Conservation (phyloP, 1,140 invertebrate species). For the Drosophila quadrilineata region DNA sequence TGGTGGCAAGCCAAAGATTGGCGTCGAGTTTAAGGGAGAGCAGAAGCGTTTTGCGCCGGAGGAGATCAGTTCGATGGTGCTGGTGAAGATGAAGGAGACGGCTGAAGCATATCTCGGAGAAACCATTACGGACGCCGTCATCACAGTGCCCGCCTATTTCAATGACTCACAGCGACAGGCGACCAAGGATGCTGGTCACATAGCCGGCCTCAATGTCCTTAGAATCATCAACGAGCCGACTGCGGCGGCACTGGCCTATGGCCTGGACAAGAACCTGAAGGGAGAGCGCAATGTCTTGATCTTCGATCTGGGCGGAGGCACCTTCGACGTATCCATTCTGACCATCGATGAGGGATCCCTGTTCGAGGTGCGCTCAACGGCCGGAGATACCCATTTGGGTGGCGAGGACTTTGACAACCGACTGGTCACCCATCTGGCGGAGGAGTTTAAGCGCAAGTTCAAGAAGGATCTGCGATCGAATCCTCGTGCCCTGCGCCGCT, state of each 20-base stretch:
- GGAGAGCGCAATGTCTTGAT: conserved; percentile 89
- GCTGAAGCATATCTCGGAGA: conserved; percentile 89
- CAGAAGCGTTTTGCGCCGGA: conserved; percentile 88
- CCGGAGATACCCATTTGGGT: conserved; percentile 88
- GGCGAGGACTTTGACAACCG: conserved; percentile 91
- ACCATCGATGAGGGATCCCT: conserved; percentile 92
- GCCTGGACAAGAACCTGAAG: conserved; percentile 88
- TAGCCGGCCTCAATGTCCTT: conserved; percentile 86
- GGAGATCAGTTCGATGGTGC: conserved; percentile 90
- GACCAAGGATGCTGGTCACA: conserved; percentile 86
- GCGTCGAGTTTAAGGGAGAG: conserved; percentile 88
- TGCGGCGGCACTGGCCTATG: conserved; percentile 89
- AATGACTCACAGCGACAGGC: conserved; percentile 86
- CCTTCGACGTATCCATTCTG: conserved; percentile 93
- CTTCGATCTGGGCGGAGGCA: conserved; percentile 89
- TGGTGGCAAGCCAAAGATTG: conserved; percentile 86
- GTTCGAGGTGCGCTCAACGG: conserved; percentile 90
- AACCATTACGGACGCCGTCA: conserved; percentile 86
- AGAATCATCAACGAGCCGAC: conserved; percentile 89
- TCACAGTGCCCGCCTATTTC: conserved; percentile 85
- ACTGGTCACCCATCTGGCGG: conserved; percentile 89
- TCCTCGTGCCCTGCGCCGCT: conserved; percentile 88
- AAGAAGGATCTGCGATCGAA: conserved; percentile 90
- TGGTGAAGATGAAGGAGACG: conserved; percentile 91
- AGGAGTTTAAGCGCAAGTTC: conserved; percentile 92